Evolutionary conservation across 2,113 vertebrate species (phyloP).

Genomic region (Eptatretus burgeri): DNA sequence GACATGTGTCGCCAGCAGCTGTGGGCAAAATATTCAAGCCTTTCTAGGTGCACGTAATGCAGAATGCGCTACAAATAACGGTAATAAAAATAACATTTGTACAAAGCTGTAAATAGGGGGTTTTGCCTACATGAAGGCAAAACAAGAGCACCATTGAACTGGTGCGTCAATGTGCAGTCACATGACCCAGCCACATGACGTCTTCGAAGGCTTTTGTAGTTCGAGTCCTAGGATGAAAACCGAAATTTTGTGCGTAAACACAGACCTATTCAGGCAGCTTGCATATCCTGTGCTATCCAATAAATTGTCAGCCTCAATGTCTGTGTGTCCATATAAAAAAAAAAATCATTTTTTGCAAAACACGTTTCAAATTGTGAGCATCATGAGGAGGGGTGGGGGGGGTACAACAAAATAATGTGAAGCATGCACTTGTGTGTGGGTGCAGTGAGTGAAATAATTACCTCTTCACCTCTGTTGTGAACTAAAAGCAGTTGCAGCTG

Average conservation of each 20-base stretch:
- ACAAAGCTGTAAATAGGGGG: constrained; percentile 3
- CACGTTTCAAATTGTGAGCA: neutral
- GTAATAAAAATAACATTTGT: constrained; percentile 5
- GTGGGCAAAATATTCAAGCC: neutral
- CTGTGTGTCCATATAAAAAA: neutral
- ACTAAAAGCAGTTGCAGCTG: constrained; percentile 2
- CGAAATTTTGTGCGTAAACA: neutral
- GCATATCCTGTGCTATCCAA: neutral
- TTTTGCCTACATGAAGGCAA: neutral
- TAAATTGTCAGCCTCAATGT: neutral
- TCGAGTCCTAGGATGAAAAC: neutral
- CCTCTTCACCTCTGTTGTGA: constrained; percentile 5
- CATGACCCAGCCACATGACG: constrained; percentile 1
- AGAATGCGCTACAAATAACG: neutral
- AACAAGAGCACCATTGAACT: constrained; percentile 6
- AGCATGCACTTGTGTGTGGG: neutral
- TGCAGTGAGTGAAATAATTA: neutral
- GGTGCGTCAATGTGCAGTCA: constrained; percentile 1
- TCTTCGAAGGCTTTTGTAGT: neutral
- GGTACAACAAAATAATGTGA: neutral
- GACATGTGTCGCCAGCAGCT: neutral
- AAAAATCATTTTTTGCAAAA: neutral
- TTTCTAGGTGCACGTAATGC: neutral
- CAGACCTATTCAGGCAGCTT: neutral
- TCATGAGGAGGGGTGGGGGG: neutral